Evolutionary conservation across 2,888 invertebrate species (phyloP).

Genomic region (Acrocyrtus sp.): DNA sequence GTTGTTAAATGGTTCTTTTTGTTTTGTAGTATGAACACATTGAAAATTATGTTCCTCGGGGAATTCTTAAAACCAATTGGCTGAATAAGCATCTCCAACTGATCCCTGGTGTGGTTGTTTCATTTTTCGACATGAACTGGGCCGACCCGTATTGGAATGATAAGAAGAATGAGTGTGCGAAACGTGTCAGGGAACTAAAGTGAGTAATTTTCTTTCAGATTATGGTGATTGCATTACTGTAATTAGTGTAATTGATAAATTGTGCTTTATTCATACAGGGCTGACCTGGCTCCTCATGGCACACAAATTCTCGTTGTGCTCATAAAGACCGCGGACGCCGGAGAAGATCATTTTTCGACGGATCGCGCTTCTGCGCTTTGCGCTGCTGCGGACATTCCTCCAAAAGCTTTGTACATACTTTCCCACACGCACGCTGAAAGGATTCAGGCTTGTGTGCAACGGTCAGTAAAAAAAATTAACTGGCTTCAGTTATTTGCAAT

Average conservation of each 20-base stretch:
- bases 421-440: constrained; percentile 84
- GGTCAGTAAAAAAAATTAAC: constrained; percentile 67
- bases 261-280: constrained; percentile 35
- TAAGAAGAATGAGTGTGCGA: constrained; percentile 92
- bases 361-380: constrained; percentile 93
- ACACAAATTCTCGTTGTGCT: constrained; percentile 81
- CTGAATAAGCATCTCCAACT: constrained; percentile 90
- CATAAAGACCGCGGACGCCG: constrained; percentile 78
- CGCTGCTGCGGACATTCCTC: constrained; percentile 88
- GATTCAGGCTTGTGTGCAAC: constrained; percentile 75
- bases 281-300: constrained; percentile 54
- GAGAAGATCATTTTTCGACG: constrained; percentile 85
- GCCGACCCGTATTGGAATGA: constrained; percentile 94
- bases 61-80: constrained; percentile 95
- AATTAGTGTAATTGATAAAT: neutral
- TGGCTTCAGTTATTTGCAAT: no score
- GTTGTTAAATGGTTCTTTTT: neutral
- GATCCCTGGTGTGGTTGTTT: constrained; percentile 91
- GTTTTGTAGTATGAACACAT: constrained; percentile 40
- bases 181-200: constrained; percentile 78
- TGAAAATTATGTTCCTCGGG: constrained; percentile 95
- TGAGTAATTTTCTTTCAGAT: constrained; percentile 55
- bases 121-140: constrained; percentile 98
- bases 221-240: neutral
- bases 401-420: constrained; percentile 91